phyloP scores from a whole-genome alignment of 2,888 invertebrate species.

The Eristalis pertinax region DNA sequence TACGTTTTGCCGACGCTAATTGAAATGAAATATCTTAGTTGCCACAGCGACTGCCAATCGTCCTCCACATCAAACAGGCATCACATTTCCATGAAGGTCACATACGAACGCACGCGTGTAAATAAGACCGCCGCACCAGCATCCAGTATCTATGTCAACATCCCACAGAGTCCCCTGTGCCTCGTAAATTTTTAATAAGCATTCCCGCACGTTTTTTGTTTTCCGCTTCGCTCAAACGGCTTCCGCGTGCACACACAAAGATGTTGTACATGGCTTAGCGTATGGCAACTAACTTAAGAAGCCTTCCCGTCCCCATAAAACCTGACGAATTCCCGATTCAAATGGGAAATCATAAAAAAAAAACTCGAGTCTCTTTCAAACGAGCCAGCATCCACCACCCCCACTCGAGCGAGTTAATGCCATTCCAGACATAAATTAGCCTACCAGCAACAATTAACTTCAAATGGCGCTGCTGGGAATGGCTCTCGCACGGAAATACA shows the following conservation, averaged over 20 bases:
- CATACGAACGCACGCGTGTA: neutral
- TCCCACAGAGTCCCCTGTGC: neutral
- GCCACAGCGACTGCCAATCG: neutral
- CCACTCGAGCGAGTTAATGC: neutral
- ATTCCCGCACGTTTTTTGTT: neutral
- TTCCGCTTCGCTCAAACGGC: too few species aligned
- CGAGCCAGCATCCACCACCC: neutral
- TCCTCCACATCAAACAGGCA: neutral
- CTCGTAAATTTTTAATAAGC: neutral
- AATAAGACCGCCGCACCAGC: neutral
- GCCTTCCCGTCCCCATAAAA: neutral
- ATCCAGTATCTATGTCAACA: neutral
- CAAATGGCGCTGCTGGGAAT: constrained; percentile 10
- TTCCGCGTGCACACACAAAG: neutral
- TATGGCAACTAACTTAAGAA: neutral
- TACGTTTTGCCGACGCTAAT: neutral
- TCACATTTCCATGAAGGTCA: neutral
- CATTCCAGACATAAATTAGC: constrained; percentile 9
- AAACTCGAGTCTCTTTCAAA: neutral
- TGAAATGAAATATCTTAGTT: neutral
- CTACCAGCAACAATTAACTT: constrained; percentile 14
- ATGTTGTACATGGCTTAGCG: neutral
- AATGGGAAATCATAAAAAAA: neutral
- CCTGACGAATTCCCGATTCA: neutral
- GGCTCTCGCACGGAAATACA: neutral